Evolutionary conservation across 2,888 invertebrate species (phyloP).

Genomic region (Ichneumoninae sp.): DNA sequence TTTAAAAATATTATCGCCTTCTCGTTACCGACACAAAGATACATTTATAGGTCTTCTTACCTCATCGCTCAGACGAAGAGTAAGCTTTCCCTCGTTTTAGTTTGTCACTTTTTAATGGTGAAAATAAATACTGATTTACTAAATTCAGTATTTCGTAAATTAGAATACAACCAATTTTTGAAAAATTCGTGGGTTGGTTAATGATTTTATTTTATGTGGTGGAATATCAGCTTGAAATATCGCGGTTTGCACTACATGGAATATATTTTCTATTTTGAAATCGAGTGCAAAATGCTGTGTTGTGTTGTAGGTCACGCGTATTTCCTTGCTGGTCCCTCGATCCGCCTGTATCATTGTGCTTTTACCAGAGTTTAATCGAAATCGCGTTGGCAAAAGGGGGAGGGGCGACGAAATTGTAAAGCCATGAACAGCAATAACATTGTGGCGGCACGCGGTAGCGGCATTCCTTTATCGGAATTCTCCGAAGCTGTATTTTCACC

Average conservation of each 20-base stretch:
- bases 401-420: slow-evolving; percentile 26
- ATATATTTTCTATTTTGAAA: background rate
- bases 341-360: slow-evolving; percentile 11
- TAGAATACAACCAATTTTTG: background rate
- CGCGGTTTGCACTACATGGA: background rate
- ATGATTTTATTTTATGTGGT: background rate
- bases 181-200: background rate
- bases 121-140: background rate
- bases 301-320: background rate
- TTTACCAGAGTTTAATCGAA: slow-evolving; percentile 53
- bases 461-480: slow-evolving; percentile 62
- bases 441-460: slow-evolving; percentile 21
- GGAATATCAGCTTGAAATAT: background rate
- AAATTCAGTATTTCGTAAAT: background rate
- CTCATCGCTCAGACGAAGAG: no score
- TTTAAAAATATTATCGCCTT: no score
- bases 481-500: slow-evolving; percentile 37
- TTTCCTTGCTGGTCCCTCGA: background rate
- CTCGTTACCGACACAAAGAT: no score
- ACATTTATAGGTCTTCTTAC: no score
- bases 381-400: slow-evolving; percentile 9
- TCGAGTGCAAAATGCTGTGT: background rate
- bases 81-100: background rate
- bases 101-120: background rate
- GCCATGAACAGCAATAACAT: slow-evolving; percentile 56